phyloP scores from a whole-genome alignment of 2,888 invertebrate species.

The Hermaeophaga mercurialis region DNA sequence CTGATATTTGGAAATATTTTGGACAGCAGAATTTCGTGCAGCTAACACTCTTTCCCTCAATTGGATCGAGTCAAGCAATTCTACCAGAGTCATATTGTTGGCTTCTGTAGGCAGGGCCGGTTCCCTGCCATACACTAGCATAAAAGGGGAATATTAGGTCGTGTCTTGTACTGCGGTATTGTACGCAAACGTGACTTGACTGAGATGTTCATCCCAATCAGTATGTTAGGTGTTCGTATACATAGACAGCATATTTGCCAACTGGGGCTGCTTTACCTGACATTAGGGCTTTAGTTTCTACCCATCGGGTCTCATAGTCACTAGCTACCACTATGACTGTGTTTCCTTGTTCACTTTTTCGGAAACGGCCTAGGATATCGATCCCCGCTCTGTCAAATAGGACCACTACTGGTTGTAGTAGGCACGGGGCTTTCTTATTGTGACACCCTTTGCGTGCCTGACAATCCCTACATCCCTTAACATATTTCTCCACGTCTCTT shows the following conservation, averaged over 20 bases:
- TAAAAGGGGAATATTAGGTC: constrained; percentile 11
- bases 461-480: no score
- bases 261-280: no score
- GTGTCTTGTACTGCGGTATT: constrained; percentile 22
- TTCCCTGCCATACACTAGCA: constrained; percentile 7
- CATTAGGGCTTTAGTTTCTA: no score
- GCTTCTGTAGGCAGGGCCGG: constrained; percentile 19
- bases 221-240: constrained; percentile 31
- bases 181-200: constrained; percentile 21
- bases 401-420: no score
- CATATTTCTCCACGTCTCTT: no score
- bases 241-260: constrained; percentile 32
- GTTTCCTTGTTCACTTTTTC: no score
- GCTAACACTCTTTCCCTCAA: constrained; percentile 13
- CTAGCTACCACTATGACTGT: no score
- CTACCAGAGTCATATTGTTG: background rate
- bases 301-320: no score
- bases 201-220: constrained; percentile 22
- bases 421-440: no score
- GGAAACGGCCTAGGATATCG: no score
- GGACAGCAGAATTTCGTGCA: constrained; percentile 1
- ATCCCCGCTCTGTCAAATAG: no score
- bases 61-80: background rate
- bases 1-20: background rate
- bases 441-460: no score